Evolutionary conservation across 2,797 vertebrate species (phyloP).

Genomic region (Alauda arvensis): DNA sequence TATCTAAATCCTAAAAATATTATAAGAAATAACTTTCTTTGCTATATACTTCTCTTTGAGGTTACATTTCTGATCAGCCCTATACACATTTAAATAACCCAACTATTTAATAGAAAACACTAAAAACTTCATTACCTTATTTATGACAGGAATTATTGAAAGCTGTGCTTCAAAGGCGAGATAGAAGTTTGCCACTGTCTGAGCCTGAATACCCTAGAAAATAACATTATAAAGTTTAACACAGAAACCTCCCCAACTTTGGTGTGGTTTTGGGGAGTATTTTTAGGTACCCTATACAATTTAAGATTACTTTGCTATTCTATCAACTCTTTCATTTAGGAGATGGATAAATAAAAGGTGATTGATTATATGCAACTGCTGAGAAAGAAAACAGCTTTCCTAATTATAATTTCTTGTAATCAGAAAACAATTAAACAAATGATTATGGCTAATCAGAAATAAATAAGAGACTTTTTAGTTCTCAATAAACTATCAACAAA

Average conservation of each 20-base stretch:
- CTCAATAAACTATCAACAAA: not conserved
- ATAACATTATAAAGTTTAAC: not conserved
- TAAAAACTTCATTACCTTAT: conserved; percentile 82
- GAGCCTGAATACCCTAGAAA: conserved; percentile 92
- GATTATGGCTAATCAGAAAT: not conserved
- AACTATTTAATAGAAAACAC: not conserved
- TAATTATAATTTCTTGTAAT: not conserved
- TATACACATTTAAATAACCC: not conserved
- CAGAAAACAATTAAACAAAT: not conserved
- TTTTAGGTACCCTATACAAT: not conserved
- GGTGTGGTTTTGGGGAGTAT: not conserved
- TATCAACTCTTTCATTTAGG: not conserved
- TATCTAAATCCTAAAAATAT: not conserved
- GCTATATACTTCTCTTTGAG: not conserved
- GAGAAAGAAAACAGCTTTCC: not conserved
- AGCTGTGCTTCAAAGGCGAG: conserved; percentile 95
- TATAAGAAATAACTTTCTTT: not conserved
- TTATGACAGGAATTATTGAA: conserved; percentile 92
- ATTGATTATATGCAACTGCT: not conserved
- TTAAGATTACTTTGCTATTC: not conserved
- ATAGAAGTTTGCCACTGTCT: conserved; percentile 97
- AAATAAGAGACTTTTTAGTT: not conserved
- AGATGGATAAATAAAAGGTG: not conserved
- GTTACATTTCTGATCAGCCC: not conserved
- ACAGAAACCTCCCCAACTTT: not conserved